These are phyloP conservation scores for Glyptemys insculpta DNA, from an alignment of 2,797 vertebrate species.

Conservation along the genomic window DNA sequence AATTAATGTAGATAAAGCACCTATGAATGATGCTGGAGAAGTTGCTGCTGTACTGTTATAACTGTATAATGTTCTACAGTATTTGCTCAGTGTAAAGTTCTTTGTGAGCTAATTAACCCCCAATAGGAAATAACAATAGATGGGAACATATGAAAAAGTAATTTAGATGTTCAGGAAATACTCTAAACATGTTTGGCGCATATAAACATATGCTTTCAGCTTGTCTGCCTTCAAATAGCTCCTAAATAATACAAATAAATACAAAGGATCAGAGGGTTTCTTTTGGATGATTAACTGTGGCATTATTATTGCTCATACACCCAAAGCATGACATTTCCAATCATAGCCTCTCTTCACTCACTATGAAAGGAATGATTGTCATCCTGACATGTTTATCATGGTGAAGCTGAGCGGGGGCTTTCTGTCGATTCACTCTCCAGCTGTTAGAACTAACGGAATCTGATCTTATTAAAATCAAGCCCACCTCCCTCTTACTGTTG, in stretches of 20 bases:
- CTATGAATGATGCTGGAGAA: not conserved
- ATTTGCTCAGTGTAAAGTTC: accelerated
- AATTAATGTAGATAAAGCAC: not conserved
- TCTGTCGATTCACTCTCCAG: not conserved
- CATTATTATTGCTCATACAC: accelerated
- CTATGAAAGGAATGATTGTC: not conserved
- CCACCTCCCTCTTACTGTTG: not conserved
- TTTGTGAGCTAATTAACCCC: not conserved
- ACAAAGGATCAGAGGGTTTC: not conserved
- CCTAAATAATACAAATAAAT: not conserved
- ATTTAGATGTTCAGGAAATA: not conserved
- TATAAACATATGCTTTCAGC: not conserved
- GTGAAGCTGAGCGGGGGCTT: not conserved
- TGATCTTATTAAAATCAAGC: not conserved
- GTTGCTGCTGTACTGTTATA: accelerated
- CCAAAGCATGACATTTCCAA: not conserved
- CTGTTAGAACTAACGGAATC: not conserved
- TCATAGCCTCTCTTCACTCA: not conserved
- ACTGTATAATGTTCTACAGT: accelerated
- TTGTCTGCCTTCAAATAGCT: not conserved
- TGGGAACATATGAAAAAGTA: accelerated
- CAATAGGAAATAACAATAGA: accelerated
- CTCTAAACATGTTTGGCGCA: not conserved
- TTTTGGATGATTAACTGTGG: accelerated
- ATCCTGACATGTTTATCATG: not conserved